Percentiles rank a stretch among this genome's conserved stretches.
phyloP scores from a whole-genome alignment of 2,113 vertebrate species.

The Andinoacara biseriatus region DNA sequence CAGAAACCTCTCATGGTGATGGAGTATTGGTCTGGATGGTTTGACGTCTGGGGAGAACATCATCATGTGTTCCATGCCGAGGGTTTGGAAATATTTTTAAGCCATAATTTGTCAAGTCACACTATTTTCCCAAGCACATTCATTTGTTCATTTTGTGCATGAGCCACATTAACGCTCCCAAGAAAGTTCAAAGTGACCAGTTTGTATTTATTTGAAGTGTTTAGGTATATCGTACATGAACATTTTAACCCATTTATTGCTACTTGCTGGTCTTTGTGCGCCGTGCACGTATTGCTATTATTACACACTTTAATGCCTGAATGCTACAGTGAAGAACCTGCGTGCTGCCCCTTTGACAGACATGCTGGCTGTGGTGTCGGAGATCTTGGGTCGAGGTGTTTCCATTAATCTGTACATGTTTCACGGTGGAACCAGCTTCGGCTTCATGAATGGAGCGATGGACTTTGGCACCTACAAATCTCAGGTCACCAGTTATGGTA shows the following conservation, averaged over 20 bases:
- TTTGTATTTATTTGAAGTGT: not conserved
- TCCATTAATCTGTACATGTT: slow-evolving; percentile 97
- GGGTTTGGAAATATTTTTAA: slow-evolving; percentile 76
- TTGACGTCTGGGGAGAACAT: slow-evolving; percentile 90
- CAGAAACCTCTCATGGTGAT: slow-evolving; percentile 91
- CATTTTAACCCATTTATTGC: not conserved
- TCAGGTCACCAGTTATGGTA: slow-evolving; percentile 91
- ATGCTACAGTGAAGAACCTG: not conserved
- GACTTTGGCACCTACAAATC: slow-evolving; percentile 86
- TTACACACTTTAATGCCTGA: not conserved
- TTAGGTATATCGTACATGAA: not conserved
- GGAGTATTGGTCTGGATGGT: slow-evolving; percentile 97
- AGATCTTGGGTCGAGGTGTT: slow-evolving; percentile 82
- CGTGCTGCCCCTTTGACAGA: slow-evolving; percentile 72
- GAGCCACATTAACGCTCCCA: not conserved
- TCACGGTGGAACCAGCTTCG: slow-evolving; percentile 94
- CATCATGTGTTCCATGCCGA: slow-evolving; percentile 89
- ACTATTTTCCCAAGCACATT: not conserved
- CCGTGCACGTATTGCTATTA: too few relatives aligned
- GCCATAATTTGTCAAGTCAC: not conserved
- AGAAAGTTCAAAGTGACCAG: not conserved
- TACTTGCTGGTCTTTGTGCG: not conserved
- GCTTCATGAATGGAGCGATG: slow-evolving; percentile 90
- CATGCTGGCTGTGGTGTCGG: slow-evolving; percentile 85
- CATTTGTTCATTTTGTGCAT: not conserved